Evolutionary conservation across 1,140 invertebrate species (phyloP).

Genomic region (Drosophila truncata): DNA sequence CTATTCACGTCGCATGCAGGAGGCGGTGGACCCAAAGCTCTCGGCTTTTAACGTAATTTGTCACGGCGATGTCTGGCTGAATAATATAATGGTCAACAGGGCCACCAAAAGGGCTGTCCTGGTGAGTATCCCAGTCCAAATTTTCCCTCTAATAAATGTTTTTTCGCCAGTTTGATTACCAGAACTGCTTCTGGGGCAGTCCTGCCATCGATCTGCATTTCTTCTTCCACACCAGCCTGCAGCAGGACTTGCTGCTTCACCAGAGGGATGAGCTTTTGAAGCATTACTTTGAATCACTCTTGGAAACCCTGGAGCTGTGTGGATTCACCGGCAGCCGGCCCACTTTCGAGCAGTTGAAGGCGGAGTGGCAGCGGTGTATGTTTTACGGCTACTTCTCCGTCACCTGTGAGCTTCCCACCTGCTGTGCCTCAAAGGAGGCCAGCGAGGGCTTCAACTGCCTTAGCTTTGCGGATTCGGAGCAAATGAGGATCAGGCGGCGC

Average conservation of each 20-base stretch:
- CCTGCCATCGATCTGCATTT: conserved; percentile 73
- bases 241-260: conserved; percentile 59
- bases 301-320: conserved; percentile 72
- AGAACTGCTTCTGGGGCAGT: conserved; percentile 62
- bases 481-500: conserved; percentile 34
- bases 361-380: conserved; percentile 68
- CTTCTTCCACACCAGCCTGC: conserved; percentile 72
- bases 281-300: conserved; percentile 68
- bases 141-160: neutral
- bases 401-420: conserved; percentile 69
- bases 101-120: conserved; percentile 86
- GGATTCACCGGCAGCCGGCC: conserved; percentile 72
- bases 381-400: conserved; percentile 62
- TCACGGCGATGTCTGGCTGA: conserved; percentile 89
- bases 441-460: conserved; percentile 48
- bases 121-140: conserved; percentile 38
- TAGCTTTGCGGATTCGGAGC: conserved; percentile 45
- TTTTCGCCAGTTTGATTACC: conserved; percentile 69
- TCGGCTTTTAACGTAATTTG: conserved; percentile 86
- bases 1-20: conserved; percentile 41
- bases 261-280: conserved; percentile 74
- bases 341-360: conserved; percentile 70
- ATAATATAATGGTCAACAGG: conserved; percentile 88
- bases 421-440: conserved; percentile 48
- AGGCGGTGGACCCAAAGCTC: conserved; percentile 44